phyloP scores from a whole-genome alignment of 2,888 invertebrate genomes.

The Perizoma affinitatum region DNA sequence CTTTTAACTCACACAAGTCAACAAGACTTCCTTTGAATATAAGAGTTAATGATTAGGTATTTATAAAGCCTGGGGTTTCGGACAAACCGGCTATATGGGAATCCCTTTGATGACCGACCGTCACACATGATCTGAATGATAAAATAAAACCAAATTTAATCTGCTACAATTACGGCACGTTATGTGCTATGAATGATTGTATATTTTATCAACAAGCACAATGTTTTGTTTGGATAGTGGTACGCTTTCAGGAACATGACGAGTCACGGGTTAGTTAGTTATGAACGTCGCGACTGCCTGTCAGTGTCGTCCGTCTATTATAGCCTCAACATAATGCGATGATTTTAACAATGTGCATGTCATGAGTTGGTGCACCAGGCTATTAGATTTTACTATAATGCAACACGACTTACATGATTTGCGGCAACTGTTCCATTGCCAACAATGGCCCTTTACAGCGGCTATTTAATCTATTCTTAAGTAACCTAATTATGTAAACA shows the following conservation, averaged over 20 bases:
- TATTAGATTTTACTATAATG: conserved; percentile 27
- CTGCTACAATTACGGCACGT: not conserved
- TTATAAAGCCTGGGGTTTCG: not conserved
- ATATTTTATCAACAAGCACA: conserved; percentile 1
- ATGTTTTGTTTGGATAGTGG: conserved; percentile 8
- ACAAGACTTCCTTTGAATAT: not conserved
- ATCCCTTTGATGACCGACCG: conserved; percentile 6
- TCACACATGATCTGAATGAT: conserved; percentile 3
- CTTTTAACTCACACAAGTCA: too few species aligned
- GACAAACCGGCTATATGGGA: conserved; percentile 15
- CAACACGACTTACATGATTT: conserved; percentile 26
- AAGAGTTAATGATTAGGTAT: not conserved
- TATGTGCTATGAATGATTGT: conserved; percentile 6
- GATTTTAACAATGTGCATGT: conserved; percentile 28
- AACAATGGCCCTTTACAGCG: too few species aligned
- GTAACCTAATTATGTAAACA: too few species aligned
- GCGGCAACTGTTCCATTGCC: conserved; percentile 24
- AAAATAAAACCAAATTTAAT: not conserved
- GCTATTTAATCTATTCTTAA: too few species aligned
- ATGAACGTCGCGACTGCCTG: conserved; percentile 14
- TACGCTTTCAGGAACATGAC: not conserved
- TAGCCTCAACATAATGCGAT: conserved; percentile 14
- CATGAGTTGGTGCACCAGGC: conserved; percentile 26
- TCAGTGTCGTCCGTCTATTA: conserved; percentile 18
- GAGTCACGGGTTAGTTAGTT: conserved; percentile 5